Base-by-base conservation (phyloP, 1,140 invertebrate genomes). In the Asobara japonica region DNA sequence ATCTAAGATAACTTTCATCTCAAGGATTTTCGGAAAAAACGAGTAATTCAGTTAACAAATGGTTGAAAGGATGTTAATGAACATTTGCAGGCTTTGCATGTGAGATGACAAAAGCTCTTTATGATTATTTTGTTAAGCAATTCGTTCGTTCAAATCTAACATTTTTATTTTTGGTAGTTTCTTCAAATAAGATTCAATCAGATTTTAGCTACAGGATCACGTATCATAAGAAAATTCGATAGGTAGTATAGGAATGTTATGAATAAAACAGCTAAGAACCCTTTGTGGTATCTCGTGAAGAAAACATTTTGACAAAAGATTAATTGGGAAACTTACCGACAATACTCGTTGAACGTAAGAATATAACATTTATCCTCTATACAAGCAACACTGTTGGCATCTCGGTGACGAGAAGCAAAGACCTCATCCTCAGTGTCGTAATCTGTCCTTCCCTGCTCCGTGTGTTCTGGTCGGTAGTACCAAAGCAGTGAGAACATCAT, bases 281-380 rank as follows among this genome's bases (percentile, higher is more conserved):
- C n/a, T n/a, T 36, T 36, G 31, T 36, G 5, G 5, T 36, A 36
- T 36, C 11, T 11, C 31, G 5, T 11, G 11, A 6, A 11, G 31
- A 6, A 36, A 36, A 36, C 11, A 6, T 36, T 36, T 36, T 36
- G 11, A 36, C 11, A 6, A 36, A 36, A 36, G 11, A 56, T 56
- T 25, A 56, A 56, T 18, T 22, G 13, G 18, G 3, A 25, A 6
- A 78, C 83, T 88, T 80, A 98, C 96, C 97, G 93, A 91, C 96
- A 98, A 84, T 98, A 99, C 88, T 98, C 97, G 87, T 97, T 97
- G 83, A 94, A 97, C 8, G 96, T 98, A 72, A 99, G 91, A 72
- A 99, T 97, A 86, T 96, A 98, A 88, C 97, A 98, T 87, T 97
- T 97, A 88, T 99, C 97, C 85, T 99, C 97, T 78, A 99, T 98